Base-by-base conservation (phyloP, 2,888 invertebrate genomes). In the Perizoma flavofasciatum region DNA sequence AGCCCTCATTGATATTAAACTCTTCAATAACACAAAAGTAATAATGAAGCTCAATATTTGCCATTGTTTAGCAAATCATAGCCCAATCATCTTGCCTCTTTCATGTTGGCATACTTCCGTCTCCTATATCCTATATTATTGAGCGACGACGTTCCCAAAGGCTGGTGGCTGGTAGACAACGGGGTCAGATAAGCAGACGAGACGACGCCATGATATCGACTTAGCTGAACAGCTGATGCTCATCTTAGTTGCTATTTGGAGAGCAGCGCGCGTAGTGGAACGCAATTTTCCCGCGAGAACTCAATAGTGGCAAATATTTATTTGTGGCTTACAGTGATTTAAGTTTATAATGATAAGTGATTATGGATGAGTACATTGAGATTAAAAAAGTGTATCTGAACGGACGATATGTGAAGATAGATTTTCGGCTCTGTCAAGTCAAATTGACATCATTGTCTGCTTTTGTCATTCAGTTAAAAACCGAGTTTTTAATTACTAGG, bases 161-260 rank as follows among this genome's bases (percentile, higher is more conserved):
- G 81, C 75, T 78, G 71, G 61, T 56, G 55, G 34, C 49, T 61
- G 56, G 57, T 68, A 78, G 81, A 85, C 85, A 88, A 83, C 80
- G 87, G 79, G 90, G 89, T 89, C 89, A 86, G 73, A 74, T 72
- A 72, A 72, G 75, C 77, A 90, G 90, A 89, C 90, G 75, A 83
- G 85, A 78, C 86, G 91, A 78, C 91, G 91, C 91, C 91, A 79
- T 69, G 81, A 68, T 90, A 91, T 91, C 87, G 91, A 90, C 85
- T 81, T 69, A 73, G 68, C 69, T 74, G 77, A 85, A 83, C 88
- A 88, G 88, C 89, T 88, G 88, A 89, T 89, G 77, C 77, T 71
- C 78, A 81, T 81, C 80, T 86, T 77, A 86, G 88, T 85, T 78
- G 80, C 72, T 59, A 63, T 55, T 63, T 74, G 73, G 69, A 71